These are phyloP conservation scores for Phaonia tiefii DNA, from an alignment of 2,888 invertebrate species.

Conservation along the genomic window DNA sequence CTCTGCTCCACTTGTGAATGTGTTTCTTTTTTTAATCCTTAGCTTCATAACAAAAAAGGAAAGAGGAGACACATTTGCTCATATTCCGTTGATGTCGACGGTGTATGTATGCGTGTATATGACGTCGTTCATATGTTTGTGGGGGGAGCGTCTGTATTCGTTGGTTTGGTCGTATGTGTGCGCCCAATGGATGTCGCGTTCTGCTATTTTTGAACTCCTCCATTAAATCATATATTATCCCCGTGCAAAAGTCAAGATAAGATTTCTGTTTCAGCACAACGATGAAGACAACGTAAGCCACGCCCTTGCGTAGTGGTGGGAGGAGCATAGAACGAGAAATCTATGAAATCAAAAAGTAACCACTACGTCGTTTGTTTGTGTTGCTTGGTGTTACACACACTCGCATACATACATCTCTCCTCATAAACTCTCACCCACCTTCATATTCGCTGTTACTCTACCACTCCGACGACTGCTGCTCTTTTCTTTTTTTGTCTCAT, in stretches of 20 bases:
- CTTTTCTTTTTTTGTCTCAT: constrained; percentile 33
- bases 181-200: background rate
- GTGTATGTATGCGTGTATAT: too few relatives aligned
- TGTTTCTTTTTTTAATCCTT: too few relatives aligned
- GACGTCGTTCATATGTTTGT: background rate
- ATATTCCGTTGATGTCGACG: too few relatives aligned
- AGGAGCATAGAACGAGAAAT: constrained; percentile 58
- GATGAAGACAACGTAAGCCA: constrained; percentile 34
- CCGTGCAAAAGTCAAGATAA: constrained; percentile 66
- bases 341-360: constrained; percentile 67
- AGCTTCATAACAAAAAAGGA: background rate
- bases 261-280: constrained; percentile 38
- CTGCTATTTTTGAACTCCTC: constrained; percentile 3
- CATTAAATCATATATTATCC: constrained; percentile 66
- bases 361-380: constrained; percentile 58
- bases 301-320: constrained; percentile 60
- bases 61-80: background rate
- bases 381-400: background rate
- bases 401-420: background rate
- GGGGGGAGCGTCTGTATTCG: background rate
- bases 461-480: constrained; percentile 46
- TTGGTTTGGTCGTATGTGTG: background rate
- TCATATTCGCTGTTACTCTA: constrained; percentile 14
- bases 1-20: too few relatives aligned
- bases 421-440: background rate